phyloP scores from a whole-genome alignment of 2,113 vertebrate genomes.

The Chloropsis cyanopogon region DNA sequence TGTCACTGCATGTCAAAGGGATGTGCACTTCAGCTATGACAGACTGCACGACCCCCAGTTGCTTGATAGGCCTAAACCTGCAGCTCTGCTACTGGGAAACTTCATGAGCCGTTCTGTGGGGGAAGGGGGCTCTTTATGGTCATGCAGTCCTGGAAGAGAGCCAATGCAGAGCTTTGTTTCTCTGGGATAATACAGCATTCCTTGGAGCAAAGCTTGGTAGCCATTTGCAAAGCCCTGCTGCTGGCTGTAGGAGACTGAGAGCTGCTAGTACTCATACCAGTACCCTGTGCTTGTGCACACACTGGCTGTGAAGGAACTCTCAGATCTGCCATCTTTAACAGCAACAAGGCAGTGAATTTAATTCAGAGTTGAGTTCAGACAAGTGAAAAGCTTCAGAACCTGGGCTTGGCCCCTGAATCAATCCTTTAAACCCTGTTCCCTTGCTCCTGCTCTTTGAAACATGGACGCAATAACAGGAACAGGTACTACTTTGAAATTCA shows the following conservation, averaged over 20 bases:
- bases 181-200: background rate
- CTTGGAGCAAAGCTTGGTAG: background rate
- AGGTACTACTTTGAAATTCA: background rate
- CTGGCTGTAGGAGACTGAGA: background rate
- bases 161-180: background rate
- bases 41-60: background rate
- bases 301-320: background rate
- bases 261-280: background rate
- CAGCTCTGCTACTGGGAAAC: background rate
- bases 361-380: background rate
- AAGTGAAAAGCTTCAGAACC: background rate
- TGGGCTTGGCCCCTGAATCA: background rate
- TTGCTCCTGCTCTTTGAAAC: background rate
- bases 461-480: background rate
- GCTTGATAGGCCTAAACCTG: background rate
- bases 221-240: background rate
- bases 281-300: fast-evolving
- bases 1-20: background rate
- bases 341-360: background rate
- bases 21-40: background rate
- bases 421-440: background rate
- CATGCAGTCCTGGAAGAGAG: background rate
- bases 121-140: background rate
- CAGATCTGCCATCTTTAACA: background rate
- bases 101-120: background rate